Evolutionary conservation across 2,797 vertebrate genomes (phyloP).

Genomic region (Gallinago solitaria): DNA sequence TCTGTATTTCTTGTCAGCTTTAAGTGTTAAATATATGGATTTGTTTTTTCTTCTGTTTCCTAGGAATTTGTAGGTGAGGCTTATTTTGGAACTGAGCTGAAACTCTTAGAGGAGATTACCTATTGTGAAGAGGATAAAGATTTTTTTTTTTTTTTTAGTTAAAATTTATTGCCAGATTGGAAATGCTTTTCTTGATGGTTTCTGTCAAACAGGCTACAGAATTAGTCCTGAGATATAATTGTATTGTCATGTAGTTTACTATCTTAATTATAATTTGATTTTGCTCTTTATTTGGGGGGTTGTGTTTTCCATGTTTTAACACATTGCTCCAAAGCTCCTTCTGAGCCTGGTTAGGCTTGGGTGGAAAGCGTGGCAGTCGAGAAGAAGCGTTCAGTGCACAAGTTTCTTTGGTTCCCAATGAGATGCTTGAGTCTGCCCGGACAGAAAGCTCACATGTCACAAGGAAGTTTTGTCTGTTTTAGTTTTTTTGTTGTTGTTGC

Average conservation of each 20-base stretch:
- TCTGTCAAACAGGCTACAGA: neutral
- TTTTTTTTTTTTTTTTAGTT: neutral
- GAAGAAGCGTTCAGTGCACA: rapidly evolving
- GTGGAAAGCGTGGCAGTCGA: neutral
- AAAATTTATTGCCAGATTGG: neutral
- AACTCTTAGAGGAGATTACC: neutral
- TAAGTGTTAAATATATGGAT: neutral
- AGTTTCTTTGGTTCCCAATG: neutral
- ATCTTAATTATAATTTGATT: neutral
- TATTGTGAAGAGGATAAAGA: neutral
- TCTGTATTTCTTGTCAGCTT: neutral
- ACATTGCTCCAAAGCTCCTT: rapidly evolving
- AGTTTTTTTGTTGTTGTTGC: neutral
- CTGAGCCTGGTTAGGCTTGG: neutral
- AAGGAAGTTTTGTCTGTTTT: neutral
- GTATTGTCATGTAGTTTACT: neutral
- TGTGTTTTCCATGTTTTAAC: neutral
- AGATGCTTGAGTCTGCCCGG: neutral
- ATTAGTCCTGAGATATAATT: neutral
- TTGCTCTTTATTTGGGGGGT: neutral
- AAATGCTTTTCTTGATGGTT: neutral
- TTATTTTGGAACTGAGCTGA: neutral
- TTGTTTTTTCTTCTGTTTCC: neutral
- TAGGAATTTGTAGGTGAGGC: neutral
- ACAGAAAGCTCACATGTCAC: neutral